Evolutionary conservation across 1,140 invertebrate genomes (phyloP), one percentile per base, ranked within the genome.

Genomic region (Bombus vancouverensis): DNA sequence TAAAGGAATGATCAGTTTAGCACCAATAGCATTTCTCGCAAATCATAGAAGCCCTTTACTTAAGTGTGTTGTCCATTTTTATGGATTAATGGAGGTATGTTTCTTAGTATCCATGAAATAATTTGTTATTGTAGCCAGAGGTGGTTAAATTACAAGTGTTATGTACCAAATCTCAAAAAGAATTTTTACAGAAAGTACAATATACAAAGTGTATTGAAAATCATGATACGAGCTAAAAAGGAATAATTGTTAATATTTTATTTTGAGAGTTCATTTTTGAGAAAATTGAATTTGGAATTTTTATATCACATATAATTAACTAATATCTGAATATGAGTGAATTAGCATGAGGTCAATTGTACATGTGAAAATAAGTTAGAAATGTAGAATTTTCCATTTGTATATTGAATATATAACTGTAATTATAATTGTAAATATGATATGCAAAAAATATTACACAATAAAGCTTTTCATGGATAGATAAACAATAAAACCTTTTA

Each of bases 1-100:
- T 32, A 93, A 92, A 44, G 94, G 93, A 81, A 96, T 96, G 95
- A 95, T 97, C 77, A 96, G 96, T 62, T 94, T 98, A 81, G 97
- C 96, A 25, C 97, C 97, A 3, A 95, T 96, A 39, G 95, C 95
- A n/a, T 96, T 94, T 85, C 87, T 95, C 28, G 88, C 91, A 3
- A 95, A 95, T 87, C 94, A 95, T 25, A 89, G 92, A 39, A 95
- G 95, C 87, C 93, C 92, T 25, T 86, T 95, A 34, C 86, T 95
- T 1, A 95, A 95, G 82, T 89, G 90, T 10, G 73, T 94, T 10
- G 92, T 93, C 0, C 91, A 92, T 66, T 92, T 95, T 47, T 88
- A 93, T 68, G 90, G 89, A 53, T 32, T 95, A 12, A 90, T 95
- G 89, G 92, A 95, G 91, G 95, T 95, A 90, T 25, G 37, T 68